Evolutionary conservation across 2,797 vertebrate genomes (phyloP).

Genomic region (Liparis tanakae): DNA sequence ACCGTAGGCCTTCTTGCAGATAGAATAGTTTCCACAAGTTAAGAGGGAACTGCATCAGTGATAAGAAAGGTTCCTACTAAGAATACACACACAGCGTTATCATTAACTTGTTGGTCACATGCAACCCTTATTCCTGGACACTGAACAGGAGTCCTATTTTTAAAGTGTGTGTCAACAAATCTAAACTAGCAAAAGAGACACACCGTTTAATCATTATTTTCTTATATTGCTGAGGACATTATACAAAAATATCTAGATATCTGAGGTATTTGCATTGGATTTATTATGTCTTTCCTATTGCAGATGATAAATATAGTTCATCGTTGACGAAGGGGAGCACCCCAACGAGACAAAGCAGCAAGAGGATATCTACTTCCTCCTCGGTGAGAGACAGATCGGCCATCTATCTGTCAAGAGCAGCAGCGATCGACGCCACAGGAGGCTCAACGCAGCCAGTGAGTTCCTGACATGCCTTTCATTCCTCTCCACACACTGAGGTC

Average conservation of each 20-base stretch:
- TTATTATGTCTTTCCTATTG: conserved; percentile 42
- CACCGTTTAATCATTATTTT: neutral
- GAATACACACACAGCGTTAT: conserved; percentile 60
- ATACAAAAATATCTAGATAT: neutral
- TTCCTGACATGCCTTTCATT: conserved; percentile 68
- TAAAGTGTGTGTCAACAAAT: conserved; percentile 22
- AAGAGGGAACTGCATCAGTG: conserved; percentile 48
- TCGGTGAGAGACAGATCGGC: conserved; percentile 86
- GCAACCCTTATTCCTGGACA: conserved; percentile 34
- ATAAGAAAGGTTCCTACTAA: conserved; percentile 73
- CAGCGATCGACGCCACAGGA: conserved; percentile 72
- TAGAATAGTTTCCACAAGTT: conserved; percentile 58
- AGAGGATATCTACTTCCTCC: conserved; percentile 62
- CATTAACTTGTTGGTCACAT: conserved; percentile 20
- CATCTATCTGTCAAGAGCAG: conserved; percentile 83
- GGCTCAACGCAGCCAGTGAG: conserved; percentile 81
- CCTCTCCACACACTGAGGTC: conserved; percentile 58
- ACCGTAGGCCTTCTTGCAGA: conserved; percentile 16
- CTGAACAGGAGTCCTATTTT: conserved; percentile 29
- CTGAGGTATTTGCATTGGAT: neutral
- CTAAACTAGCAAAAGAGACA: neutral
- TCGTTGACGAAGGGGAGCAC: conserved; percentile 62
- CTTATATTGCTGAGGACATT: neutral
- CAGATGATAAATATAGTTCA: conserved; percentile 79
- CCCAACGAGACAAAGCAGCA: conserved; percentile 64